Conservation (phyloP, 2,113 vertebrate species). For the Eudyptes chrysolophus region DNA sequence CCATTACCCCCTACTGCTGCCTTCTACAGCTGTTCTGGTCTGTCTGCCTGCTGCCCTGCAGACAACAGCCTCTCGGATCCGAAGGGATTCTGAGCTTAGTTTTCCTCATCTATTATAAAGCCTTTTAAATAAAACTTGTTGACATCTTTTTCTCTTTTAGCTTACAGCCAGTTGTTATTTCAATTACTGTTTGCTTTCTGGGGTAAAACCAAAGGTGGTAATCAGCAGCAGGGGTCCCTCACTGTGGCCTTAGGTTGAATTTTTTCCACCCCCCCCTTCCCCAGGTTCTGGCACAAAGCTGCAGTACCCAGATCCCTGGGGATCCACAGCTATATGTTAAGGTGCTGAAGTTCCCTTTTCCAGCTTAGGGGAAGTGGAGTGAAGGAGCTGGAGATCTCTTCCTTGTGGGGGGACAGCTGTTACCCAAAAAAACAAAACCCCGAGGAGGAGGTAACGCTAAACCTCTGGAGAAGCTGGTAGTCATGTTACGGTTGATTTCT, state of each 20-base stretch:
- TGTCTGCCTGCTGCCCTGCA: neutral
- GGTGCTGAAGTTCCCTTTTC: neutral
- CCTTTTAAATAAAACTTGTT: neutral
- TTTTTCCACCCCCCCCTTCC: neutral
- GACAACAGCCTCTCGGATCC: neutral
- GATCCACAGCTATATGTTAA: neutral
- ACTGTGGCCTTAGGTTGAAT: neutral
- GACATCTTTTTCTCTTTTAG: neutral
- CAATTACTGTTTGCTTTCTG: neutral
- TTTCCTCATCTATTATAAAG: neutral
- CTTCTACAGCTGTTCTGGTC: neutral
- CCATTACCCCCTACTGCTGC: neutral
- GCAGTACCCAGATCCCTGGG: neutral
- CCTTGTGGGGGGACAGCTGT: neutral
- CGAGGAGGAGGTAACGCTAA: neutral
- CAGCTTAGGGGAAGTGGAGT: neutral
- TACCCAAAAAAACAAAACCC: neutral
- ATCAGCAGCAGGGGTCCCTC: neutral
- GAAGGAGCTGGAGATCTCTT: neutral
- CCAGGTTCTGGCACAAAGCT: neutral
- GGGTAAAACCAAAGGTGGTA: neutral
- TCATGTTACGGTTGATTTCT: neutral
- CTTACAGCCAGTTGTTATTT: neutral
- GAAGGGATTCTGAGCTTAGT: neutral
- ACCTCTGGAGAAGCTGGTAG: neutral